phyloP scores from a whole-genome alignment of 2,797 vertebrate genomes.

The Hafferia zeledoni region DNA sequence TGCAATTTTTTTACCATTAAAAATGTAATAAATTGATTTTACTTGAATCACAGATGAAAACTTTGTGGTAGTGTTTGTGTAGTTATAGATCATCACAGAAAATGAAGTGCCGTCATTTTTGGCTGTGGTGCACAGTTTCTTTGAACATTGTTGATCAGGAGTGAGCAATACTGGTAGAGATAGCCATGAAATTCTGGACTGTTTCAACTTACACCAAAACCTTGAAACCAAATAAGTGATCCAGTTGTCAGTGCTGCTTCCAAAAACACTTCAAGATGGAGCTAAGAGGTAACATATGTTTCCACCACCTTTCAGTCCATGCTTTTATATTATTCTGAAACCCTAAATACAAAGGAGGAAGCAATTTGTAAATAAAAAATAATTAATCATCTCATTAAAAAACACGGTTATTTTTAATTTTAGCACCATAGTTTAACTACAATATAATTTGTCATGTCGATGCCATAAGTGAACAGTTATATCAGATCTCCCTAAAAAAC shows the following conservation, averaged over 20 bases:
- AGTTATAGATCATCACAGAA: background rate
- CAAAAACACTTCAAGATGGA: background rate
- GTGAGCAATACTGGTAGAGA: background rate
- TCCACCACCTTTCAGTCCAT: background rate
- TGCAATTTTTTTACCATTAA: background rate
- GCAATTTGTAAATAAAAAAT: background rate
- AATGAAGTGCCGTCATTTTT: background rate
- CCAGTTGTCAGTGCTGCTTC: background rate
- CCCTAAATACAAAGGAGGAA: background rate
- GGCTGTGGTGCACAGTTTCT: background rate
- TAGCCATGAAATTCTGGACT: background rate
- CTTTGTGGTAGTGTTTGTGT: background rate
- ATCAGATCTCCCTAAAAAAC: background rate
- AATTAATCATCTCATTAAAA: background rate
- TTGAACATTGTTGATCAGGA: background rate
- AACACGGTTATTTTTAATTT: background rate
- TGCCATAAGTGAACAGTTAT: background rate
- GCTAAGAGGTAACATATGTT: background rate
- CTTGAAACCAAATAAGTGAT: background rate
- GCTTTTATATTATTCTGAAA: background rate
- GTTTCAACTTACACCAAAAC: background rate
- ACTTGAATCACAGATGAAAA: background rate
- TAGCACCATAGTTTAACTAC: background rate
- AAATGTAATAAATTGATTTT: background rate
- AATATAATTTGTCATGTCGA: background rate